These are phyloP conservation scores for Calliopsis andreniformis DNA, from an alignment of 1,140 invertebrate genomes.

Conservation along the genomic window DNA sequence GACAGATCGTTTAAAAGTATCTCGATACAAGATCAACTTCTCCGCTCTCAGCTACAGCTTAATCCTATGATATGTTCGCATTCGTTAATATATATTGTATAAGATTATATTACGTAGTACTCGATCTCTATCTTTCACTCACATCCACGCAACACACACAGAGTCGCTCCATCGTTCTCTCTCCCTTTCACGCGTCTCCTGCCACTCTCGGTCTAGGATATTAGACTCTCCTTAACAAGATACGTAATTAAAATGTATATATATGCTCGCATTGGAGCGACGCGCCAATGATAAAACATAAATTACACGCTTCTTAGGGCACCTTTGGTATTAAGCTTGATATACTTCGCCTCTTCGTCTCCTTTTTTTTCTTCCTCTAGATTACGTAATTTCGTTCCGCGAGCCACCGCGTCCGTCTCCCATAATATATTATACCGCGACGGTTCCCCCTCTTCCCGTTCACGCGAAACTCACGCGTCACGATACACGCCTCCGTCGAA, in stretches of 20 bases:
- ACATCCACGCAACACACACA: not conserved
- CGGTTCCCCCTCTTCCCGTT: not conserved
- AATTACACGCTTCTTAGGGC: slow-evolving; percentile 81
- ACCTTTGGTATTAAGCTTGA: slow-evolving; percentile 82
- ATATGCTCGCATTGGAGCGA: slow-evolving; percentile 66
- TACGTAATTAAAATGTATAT: slow-evolving; percentile 68
- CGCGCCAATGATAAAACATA: slow-evolving; percentile 79
- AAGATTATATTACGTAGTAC: slow-evolving; percentile 63
- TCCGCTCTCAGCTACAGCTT: slow-evolving; percentile 62
- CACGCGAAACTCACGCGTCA: not conserved
- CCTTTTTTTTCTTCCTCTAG: slow-evolving; percentile 56
- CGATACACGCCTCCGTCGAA: slow-evolving; percentile 4
- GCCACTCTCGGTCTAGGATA: slow-evolving; percentile 64
- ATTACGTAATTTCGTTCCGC: slow-evolving; percentile 49
- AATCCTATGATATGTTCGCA: slow-evolving; percentile 80
- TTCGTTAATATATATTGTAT: slow-evolving; percentile 72
- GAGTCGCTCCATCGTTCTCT: not conserved
- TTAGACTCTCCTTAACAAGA: slow-evolving; percentile 76
- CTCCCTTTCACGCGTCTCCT: slow-evolving; percentile 13
- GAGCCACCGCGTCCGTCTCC: slow-evolving; percentile 37
- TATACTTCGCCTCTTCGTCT: slow-evolving; percentile 68
- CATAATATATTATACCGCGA: not conserved
- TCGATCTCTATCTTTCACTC: slow-evolving; percentile 16
- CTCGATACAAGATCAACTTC: slow-evolving; percentile 31
- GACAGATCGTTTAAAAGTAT: slow-evolving; percentile 58